Evolutionary conservation across 1,140 invertebrate genomes (phyloP).

Genomic region (Stegodyphus mimosarum): DNA sequence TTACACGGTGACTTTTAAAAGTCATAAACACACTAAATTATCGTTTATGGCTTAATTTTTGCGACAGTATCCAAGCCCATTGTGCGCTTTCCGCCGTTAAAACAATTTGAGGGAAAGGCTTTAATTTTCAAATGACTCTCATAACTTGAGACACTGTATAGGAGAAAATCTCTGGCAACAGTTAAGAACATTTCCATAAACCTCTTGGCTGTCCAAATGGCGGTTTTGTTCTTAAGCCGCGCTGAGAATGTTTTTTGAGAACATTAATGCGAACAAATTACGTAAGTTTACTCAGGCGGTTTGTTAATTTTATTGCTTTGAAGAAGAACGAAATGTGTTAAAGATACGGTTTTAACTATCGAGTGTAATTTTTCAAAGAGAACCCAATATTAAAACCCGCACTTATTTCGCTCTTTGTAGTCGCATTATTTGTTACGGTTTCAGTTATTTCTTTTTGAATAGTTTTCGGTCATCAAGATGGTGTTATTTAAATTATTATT

Average conservation of each 20-base stretch:
- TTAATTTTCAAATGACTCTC: constrained; percentile 45
- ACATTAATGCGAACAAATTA: constrained; percentile 48
- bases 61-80: constrained; percentile 22
- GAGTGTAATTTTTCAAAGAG: constrained; percentile 22
- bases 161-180: constrained; percentile 26
- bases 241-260: constrained; percentile 24
- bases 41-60: constrained; percentile 46
- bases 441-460: constrained; percentile 2
- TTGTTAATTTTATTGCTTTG: constrained; percentile 52
- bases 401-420: not conserved
- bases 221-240: constrained; percentile 36
- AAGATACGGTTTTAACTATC: constrained; percentile 29
- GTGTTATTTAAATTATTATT: no score
- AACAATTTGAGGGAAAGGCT: constrained; percentile 34
- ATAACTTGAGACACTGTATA: constrained; percentile 28
- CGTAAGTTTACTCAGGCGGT: constrained; percentile 25
- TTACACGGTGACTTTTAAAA: constrained; percentile 31
- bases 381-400: no score
- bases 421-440: constrained; percentile 10
- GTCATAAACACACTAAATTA: constrained; percentile 40
- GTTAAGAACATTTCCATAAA: constrained; percentile 48
- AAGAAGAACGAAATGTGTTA: constrained; percentile 28
- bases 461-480: not conserved
- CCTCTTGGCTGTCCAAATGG: constrained; percentile 40
- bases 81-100: constrained; percentile 20